Base-by-base conservation (phyloP, 1,140 invertebrate genomes). In the Saxidomus purpurata region DNA sequence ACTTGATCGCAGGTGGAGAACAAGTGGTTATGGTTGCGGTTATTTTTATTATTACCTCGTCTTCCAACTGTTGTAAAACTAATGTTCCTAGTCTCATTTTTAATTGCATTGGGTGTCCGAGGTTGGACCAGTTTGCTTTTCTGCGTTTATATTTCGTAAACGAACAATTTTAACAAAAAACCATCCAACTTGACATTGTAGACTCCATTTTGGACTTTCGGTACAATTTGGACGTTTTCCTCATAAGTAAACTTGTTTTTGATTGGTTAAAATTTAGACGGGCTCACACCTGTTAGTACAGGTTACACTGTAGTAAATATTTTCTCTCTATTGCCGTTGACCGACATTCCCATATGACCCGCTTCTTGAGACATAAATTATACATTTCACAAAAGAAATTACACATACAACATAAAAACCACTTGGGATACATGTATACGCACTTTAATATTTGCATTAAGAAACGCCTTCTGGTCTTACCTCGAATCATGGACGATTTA, bases 51-150 rank as follows among this genome's bases (percentile, higher is more conserved):
- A 61, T 67, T 76, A 94, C 93, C 93, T 94, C 92, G 63, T 94
- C 92, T 74, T 93, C 93, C 47, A 94, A 79, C 69, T 92, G 92
- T 82, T 93, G 92, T 49, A 94, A 90, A 52, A 94, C 92, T 84
- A 94, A 90, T 34, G 91, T 93, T 85, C 92, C 93, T 49, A 94
- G 89, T 87, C 91, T 92, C 92, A 94, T 94, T 88, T 77, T 80
- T 25, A 87, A 49, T 79, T 89, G 77, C 87, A 87, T 87, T 79
- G 34, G 38, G 25, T 31, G 25, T 49, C 31, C 22, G 47, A 34
- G 36, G 2, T 40, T 1, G 0, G n/a, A 67, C 19, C 40, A 38
- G 1, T 31, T 43, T 79, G 38, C 55, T 79, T 31, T 34, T 43
- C 25, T 19, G 43, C 19, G 2, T 17, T 19, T 3, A 43, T 47